Base-by-base conservation (phyloP, 2,888 invertebrate genomes). In the Aphidius colemani region DNA sequence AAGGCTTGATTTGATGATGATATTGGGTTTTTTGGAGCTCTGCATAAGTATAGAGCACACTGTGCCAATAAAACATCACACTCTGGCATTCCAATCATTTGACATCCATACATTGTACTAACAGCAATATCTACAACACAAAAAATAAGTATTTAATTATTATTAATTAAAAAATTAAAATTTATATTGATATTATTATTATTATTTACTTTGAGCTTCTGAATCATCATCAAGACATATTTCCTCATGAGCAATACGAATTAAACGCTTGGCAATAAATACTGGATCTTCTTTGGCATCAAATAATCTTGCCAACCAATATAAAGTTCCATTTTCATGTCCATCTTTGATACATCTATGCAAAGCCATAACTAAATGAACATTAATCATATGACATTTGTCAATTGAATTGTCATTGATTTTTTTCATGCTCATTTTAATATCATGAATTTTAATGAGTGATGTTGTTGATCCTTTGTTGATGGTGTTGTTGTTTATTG, bases 11-110 rank as follows among this genome's bases (percentile, higher is more conserved):
- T 18, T 18, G 13, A 18, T 18, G 13, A 18, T 18, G 13, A 18
- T 18, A 18, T n/a, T 18, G 13, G 13, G 13, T 2, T 18, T 18
- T 93, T 93, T 7, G 88, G 87, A 5, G 92, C 90, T 71, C 89
- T 83, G 1, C 92, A 88, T 56, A 93, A 82, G 75, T 92, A 88
- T 62, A 91, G 87, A 1, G 89, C 89, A 75, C 90, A 90, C 75
- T 93, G 91, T 8, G 89, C 90, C 13, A 93, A 79, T 63, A 91
- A 82, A 8, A 91, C 88, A 76, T 91, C 90, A 73, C 90, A 88
- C 75, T 93, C 93, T 0, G 93, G 93, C 90, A 89, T 89, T 10
- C 93, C 93, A 51, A 93, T 83, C 59, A 90, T 83, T 75, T 92
- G 90, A 75, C 91, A 91, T 2, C 90, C 92, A 73, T 92, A 89